phyloP scores from a whole-genome alignment of 2,113 vertebrate species.

The Herpailurus yagouaroundi region DNA sequence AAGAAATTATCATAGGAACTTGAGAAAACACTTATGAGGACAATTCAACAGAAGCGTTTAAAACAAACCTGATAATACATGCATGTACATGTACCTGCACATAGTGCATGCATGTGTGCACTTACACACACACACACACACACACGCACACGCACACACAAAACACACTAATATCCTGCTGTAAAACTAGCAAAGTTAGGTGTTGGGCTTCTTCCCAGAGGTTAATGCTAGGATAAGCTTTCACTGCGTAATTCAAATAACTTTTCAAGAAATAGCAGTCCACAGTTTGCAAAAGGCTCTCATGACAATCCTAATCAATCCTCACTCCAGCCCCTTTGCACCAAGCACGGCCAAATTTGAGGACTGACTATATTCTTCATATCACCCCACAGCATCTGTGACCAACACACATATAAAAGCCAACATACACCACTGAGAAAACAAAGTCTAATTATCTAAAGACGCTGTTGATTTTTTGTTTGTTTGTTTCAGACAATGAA shows the following conservation, averaged over 20 bases:
- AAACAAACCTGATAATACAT: not conserved
- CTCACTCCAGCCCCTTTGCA: not conserved
- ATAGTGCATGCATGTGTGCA: no score
- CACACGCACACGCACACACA: not conserved
- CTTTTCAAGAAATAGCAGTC: not conserved
- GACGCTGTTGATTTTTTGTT: not conserved
- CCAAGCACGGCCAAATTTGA: not conserved
- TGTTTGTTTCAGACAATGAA: not conserved
- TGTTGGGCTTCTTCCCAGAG: not conserved
- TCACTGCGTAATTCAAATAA: not conserved
- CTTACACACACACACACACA: not conserved
- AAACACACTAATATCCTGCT: not conserved
- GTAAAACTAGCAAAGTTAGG: not conserved
- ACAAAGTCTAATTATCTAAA: not conserved
- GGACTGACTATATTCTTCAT: not conserved
- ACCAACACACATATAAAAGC: not conserved
- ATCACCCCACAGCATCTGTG: not conserved
- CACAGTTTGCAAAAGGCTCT: not conserved
- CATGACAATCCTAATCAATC: not conserved
- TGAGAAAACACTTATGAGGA: slow-evolving; percentile 36
- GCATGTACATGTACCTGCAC: no score
- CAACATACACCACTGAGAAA: not conserved
- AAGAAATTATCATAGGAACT: slow-evolving; percentile 1
- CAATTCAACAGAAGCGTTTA: slow-evolving; percentile 17
- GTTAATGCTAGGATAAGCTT: not conserved